phyloP scores from a whole-genome alignment of 2,797 vertebrate species.

The Holocentrus rufus region DNA sequence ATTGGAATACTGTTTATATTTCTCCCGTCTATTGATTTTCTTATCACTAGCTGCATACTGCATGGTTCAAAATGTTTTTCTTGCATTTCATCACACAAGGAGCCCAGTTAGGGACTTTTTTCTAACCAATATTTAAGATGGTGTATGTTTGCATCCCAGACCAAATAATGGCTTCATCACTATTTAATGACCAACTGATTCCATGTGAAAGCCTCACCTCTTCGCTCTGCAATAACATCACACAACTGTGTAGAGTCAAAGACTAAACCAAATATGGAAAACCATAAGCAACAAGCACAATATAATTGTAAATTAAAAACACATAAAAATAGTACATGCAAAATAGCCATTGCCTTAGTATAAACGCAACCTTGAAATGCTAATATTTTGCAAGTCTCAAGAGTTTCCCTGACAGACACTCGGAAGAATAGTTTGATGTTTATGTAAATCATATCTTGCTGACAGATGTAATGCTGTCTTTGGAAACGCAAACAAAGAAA shows the following conservation, averaged over 20 bases:
- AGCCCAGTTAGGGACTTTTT: constrained; percentile 3
- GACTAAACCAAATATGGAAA: constrained; percentile 9
- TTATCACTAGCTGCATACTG: constrained; percentile 45
- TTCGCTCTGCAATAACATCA: constrained; percentile 20
- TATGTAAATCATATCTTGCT: constrained; percentile 80
- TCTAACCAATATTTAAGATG: background rate
- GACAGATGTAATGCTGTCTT: constrained; percentile 82
- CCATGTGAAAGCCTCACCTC: constrained; percentile 20
- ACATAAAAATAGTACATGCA: constrained; percentile 70
- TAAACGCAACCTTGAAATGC: constrained; percentile 83
- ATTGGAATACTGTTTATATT: constrained; percentile 70
- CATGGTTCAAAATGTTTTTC: constrained; percentile 39
- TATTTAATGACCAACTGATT: constrained; percentile 19
- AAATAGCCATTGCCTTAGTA: constrained; percentile 70
- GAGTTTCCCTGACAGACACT: constrained; percentile 79
- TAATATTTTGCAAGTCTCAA: constrained; percentile 78
- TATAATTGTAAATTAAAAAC: constrained; percentile 46
- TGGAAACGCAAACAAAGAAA: constrained; percentile 77
- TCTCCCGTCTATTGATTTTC: constrained; percentile 59
- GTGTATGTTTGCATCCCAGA: background rate
- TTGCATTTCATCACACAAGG: constrained; percentile 29
- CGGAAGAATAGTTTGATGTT: constrained; percentile 77
- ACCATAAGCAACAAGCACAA: constrained; percentile 32
- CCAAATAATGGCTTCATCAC: background rate
- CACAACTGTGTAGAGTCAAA: constrained; percentile 14